Conservation (phyloP, 2,888 invertebrate genomes). For the Cerceris ruficornis region DNA sequence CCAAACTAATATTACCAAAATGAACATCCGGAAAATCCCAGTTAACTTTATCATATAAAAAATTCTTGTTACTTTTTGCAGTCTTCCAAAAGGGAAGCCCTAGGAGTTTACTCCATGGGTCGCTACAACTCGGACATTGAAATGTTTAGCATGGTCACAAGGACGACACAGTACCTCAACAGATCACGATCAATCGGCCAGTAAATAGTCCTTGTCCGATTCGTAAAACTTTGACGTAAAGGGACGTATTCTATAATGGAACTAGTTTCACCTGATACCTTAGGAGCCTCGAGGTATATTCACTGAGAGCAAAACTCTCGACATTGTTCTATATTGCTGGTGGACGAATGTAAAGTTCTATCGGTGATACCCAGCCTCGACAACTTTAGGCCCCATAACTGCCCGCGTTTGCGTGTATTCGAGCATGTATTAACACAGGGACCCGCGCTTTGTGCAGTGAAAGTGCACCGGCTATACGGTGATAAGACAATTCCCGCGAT, state of each 20-base stretch:
- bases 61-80: too few species aligned
- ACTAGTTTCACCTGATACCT: conserved; percentile 59
- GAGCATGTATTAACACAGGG: conserved; percentile 33
- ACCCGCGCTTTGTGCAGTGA: conserved; percentile 45
- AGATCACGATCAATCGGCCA: conserved; percentile 36
- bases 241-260: conserved; percentile 33
- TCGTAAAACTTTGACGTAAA: conserved; percentile 48
- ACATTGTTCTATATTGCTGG: conserved; percentile 46
- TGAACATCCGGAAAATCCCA: too few species aligned
- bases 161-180: not conserved
- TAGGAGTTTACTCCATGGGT: too few species aligned
- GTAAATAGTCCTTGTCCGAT: conserved; percentile 25
- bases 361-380: conserved; percentile 59
- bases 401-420: not conserved
- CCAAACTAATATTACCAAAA: too few species aligned
- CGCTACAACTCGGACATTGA: not conserved
- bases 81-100: too few species aligned
- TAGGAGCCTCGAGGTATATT: conserved; percentile 51
- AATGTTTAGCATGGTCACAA: conserved; percentile 10
- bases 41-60: too few species aligned
- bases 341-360: conserved; percentile 55
- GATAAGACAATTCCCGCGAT: conserved; percentile 54
- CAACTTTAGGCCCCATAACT: conserved; percentile 45
- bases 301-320: conserved; percentile 52
- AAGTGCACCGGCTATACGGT: conserved; percentile 37